These are phyloP conservation scores for Ctenosaura bakeri DNA, from an alignment of 2,797 vertebrate species.

Conservation along the genomic window DNA sequence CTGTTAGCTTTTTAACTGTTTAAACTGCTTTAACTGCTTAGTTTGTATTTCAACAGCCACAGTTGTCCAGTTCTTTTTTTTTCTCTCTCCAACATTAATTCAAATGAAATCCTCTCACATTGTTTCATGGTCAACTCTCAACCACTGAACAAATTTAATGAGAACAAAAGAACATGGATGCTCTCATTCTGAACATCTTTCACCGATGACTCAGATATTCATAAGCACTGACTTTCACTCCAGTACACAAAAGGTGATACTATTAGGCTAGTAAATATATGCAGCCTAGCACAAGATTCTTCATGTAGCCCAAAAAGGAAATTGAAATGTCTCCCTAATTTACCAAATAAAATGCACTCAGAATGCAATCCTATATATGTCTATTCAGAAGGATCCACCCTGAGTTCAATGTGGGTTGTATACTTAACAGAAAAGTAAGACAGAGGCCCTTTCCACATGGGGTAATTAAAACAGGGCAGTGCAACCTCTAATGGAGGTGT, in stretches of 20 bases:
- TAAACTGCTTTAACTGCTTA: neutral
- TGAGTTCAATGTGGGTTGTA: too few relatives aligned
- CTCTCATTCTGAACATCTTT: neutral
- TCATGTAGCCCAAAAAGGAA: too few relatives aligned
- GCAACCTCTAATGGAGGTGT: too few relatives aligned
- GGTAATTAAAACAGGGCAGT: too few relatives aligned
- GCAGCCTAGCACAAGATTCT: neutral
- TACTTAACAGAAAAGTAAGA: neutral
- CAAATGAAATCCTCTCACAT: slow-evolving; percentile 20
- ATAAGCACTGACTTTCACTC: neutral
- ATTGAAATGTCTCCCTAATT: neutral
- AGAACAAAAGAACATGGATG: neutral
- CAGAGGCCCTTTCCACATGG: too few relatives aligned
- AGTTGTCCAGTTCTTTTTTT: neutral
- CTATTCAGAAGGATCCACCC: too few relatives aligned
- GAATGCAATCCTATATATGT: neutral
- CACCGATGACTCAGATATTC: neutral
- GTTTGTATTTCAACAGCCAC: neutral
- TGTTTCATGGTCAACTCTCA: slow-evolving; percentile 20
- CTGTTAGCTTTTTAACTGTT: neutral
- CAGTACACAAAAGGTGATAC: neutral
- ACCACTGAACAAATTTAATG: slow-evolving; percentile 13
- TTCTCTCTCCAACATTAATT: slow-evolving; percentile 25
- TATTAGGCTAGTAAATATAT: neutral
- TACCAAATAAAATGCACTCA: neutral